Base-by-base conservation (phyloP, 30 jellyfish, hydroid and myxozoan genomes). In the Nemopilema nomurai region DNA sequence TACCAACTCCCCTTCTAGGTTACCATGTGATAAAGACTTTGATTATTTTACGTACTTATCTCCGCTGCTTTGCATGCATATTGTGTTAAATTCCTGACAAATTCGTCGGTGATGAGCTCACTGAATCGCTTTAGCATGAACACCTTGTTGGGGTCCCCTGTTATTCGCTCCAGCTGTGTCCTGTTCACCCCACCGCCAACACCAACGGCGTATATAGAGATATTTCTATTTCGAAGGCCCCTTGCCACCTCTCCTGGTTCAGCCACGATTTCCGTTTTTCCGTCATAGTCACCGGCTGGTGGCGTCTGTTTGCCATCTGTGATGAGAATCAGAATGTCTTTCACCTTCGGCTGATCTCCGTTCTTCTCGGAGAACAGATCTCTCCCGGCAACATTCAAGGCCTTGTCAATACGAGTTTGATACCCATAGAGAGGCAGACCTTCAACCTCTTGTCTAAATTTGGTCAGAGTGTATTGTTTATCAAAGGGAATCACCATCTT, bases 281-380 rank as follows among this genome's bases (percentile, higher is more conserved):
- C 57, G 25, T 51, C 83, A 1, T 31, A 19, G 20, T 32, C 51
- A 18, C 85, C 25, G 4, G 77, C 22, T 1, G 77, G 49, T 24
- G 96, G 96, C 3, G 71, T 31, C 53, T 88, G 96, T 70, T 76
- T 69, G 8, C 96, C 96, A 51, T 88, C 96, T 1, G 96, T 79
- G 1, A 88, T 51, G 23, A 88, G 83, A 62, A 88, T 16, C 51
- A 88, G 17, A 13, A 80, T 53, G 28, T 88, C 81, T 28, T 65
- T 22, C 0, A 88, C 84, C 31, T 69, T 67, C n/a, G 81, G 85
- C 51, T 90, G 27, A 8, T 84, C 20, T 84, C 89, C 89, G 25
- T 51, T 62, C 29, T 53, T 74, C 18, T 0, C 8, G 0, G 92
- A 18, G 32, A 79, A 80, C 62, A 88, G 22, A 19, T 80, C 74